phyloP scores from a whole-genome alignment of 2,797 vertebrate species.

The Sebastes aleutianus region DNA sequence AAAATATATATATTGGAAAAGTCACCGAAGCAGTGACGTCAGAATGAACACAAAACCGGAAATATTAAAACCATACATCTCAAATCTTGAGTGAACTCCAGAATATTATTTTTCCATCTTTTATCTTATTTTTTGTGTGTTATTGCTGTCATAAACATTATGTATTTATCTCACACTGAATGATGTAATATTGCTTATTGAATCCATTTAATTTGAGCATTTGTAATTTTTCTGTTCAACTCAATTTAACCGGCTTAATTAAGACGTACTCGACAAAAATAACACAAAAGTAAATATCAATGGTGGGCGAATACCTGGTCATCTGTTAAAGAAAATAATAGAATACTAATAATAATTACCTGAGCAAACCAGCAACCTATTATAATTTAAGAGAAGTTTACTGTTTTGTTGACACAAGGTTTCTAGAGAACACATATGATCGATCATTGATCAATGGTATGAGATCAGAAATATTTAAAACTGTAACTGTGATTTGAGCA shows the following conservation, averaged over 20 bases:
- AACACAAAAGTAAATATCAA: not conserved
- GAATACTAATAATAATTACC: not conserved
- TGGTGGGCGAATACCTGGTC: not conserved
- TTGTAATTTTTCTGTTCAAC: not conserved
- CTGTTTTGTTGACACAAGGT: not conserved
- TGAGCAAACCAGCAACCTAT: not conserved
- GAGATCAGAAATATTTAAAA: not conserved
- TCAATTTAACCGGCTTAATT: not conserved
- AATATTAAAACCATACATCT: not conserved
- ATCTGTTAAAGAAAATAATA: not conserved
- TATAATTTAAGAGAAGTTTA: not conserved
- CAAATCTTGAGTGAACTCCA: not conserved
- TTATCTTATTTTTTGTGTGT: not conserved
- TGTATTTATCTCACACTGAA: not conserved
- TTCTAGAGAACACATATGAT: not conserved
- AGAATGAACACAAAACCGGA: not conserved
- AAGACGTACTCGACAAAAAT: not conserved
- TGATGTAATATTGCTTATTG: not conserved
- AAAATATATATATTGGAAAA: not conserved
- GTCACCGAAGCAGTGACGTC: slow-evolving; percentile 3
- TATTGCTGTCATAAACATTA: not conserved
- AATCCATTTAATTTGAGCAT: not conserved
- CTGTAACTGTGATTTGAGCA: not conserved
- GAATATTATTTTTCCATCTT: not conserved
- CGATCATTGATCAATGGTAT: not conserved